These are phyloP conservation scores for Cygnus buccinator DNA, from an alignment of 2,113 vertebrate genomes.

Conservation along the genomic window DNA sequence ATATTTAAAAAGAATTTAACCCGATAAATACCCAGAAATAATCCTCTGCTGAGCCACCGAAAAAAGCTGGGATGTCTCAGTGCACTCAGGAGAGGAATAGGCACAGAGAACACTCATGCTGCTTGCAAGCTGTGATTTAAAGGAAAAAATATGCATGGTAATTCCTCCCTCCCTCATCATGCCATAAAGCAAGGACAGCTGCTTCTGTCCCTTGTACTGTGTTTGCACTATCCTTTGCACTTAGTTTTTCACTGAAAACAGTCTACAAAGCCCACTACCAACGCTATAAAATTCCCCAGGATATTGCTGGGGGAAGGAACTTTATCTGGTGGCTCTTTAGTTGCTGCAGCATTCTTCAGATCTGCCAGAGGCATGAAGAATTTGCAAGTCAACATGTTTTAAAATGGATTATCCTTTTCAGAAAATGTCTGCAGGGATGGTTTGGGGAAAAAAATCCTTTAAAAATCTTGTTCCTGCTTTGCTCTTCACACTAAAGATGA, in stretches of 20 bases:
- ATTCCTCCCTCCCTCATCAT: neutral
- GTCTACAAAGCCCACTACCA: neutral
- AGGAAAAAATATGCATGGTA: neutral
- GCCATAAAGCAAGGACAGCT: neutral
- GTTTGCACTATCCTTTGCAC: neutral
- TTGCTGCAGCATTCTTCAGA: neutral
- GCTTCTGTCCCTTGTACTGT: neutral
- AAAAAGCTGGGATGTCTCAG: neutral
- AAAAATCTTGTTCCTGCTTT: constrained; percentile 34
- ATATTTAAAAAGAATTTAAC: neutral
- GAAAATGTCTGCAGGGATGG: neutral
- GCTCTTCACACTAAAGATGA: neutral
- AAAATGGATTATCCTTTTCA: constrained; percentile 52
- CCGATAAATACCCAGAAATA: neutral
- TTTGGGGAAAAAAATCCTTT: neutral
- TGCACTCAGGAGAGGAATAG: neutral
- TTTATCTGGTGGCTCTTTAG: neutral
- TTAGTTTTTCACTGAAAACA: neutral
- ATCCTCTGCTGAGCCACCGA: neutral
- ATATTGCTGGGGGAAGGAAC: neutral
- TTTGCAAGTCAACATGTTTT: constrained; percentile 58
- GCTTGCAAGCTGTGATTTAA: neutral
- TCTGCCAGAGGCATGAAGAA: constrained; percentile 4
- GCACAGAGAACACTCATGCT: neutral
- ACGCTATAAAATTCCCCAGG: neutral